These are phyloP conservation scores for Caenorhabditis plicata DNA, from an alignment of 2,888 invertebrate species.

Conservation along the genomic window DNA sequence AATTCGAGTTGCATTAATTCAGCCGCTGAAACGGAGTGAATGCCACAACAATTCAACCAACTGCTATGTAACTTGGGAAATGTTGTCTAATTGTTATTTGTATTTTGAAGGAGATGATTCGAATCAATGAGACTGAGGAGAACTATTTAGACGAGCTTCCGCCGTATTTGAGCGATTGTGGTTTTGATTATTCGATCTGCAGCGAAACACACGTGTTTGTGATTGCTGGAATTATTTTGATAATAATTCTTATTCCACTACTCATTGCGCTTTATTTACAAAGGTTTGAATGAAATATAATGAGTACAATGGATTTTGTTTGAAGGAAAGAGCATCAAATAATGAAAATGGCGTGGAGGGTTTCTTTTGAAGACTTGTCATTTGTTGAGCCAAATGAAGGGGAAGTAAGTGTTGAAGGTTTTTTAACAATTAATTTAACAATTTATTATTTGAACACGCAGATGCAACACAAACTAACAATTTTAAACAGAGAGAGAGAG, in stretches of 20 bases:
- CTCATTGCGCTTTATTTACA: conserved; percentile 42
- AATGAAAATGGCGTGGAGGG: conserved; percentile 47
- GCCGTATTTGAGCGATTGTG: conserved; percentile 30
- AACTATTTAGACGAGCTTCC: conserved; percentile 37
- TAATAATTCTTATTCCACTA: conserved; percentile 32
- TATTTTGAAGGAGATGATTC: conserved; percentile 5
- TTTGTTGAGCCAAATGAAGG: conserved; percentile 14
- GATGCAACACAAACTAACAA: conserved; percentile 6
- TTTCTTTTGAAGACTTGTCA: conserved; percentile 28
- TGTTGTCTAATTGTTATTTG: no score
- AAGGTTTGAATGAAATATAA: conserved; percentile 7
- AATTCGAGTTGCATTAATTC: conserved; percentile 13
- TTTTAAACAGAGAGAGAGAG: not conserved
- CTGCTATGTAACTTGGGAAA: conserved; percentile 30
- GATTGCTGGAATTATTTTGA: conserved; percentile 26
- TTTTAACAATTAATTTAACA: no score
- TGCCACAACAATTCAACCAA: conserved; percentile 10
- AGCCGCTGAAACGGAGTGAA: conserved; percentile 4
- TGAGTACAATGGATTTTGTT: conserved; percentile 1
- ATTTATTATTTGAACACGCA: conserved; percentile 23
- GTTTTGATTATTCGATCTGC: conserved; percentile 36
- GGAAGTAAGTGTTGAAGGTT: not conserved
- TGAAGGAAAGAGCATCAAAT: conserved; percentile 45
- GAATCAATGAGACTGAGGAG: no score
- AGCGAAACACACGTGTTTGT: conserved; percentile 34